Percentiles rank a stretch among this genome's conserved stretches.
Conservation (phyloP, 2,113 vertebrate species). For the Microtus oregoni region DNA sequence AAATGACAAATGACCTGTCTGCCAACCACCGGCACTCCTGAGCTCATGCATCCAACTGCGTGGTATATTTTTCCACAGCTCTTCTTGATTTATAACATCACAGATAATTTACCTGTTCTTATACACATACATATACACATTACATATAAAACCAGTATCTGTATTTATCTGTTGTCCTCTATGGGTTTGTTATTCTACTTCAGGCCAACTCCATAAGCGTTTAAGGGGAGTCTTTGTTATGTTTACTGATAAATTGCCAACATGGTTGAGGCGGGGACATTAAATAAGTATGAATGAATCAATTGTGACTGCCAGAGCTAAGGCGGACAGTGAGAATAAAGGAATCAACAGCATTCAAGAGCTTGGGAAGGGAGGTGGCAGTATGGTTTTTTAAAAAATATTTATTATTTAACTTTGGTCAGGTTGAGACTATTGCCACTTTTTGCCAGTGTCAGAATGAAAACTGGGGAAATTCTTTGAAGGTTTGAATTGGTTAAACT, state of each 20-base stretch:
- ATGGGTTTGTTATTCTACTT: background rate
- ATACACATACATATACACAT: background rate
- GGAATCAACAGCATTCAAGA: background rate
- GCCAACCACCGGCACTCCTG: background rate
- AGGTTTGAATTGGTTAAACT: background rate
- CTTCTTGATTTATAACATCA: background rate
- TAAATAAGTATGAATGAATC: background rate
- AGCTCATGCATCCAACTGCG: background rate
- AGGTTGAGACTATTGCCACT: background rate
- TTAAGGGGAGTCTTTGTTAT: background rate
- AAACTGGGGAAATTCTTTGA: background rate
- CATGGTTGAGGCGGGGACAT: background rate
- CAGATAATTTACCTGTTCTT: background rate
- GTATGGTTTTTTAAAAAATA: background rate
- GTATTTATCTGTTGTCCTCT: background rate
- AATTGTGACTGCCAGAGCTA: background rate
- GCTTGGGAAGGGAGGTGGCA: background rate
- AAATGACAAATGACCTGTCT: conserved; percentile 9
- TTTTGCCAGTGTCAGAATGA: background rate
- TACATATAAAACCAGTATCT: background rate
- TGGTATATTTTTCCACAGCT: background rate
- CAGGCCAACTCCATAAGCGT: background rate
- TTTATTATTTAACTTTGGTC: background rate
- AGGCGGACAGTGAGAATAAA: background rate
- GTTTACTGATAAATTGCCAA: background rate